A percentile compares a stretch with the other conserved stretches of the same genome.
Conservation (phyloP, 2,797 vertebrate genomes). For the Chlorospingus semifuscus region DNA sequence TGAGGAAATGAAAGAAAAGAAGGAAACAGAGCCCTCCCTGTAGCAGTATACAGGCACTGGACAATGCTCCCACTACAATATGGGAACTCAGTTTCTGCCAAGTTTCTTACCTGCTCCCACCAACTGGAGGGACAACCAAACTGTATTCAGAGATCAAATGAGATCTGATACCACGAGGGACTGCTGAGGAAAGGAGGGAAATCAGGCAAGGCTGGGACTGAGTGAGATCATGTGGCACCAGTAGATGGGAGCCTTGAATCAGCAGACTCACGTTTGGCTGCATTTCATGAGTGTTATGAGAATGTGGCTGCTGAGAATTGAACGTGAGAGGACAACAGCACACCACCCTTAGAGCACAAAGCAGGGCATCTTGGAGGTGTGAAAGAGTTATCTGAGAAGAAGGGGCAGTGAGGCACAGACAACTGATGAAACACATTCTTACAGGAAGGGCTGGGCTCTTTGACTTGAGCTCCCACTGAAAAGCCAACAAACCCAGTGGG, state of each 20-base stretch:
- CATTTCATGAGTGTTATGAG: rapidly evolving
- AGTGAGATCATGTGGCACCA: background rate
- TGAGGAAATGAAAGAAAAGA: background rate
- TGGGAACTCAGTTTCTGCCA: background rate
- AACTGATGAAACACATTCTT: background rate
- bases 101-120: background rate
- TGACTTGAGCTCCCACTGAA: background rate
- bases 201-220: background rate
- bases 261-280: background rate
- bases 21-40: background rate
- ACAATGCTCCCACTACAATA: background rate
- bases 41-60: background rate
- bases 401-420: background rate
- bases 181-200: background rate
- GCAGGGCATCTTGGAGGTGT: background rate
- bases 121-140: background rate
- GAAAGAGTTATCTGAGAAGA: background rate
- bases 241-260: background rate
- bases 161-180: rapidly evolving
- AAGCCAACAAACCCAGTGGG: background rate
- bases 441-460: background rate
- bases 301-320: background rate
- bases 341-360: background rate
- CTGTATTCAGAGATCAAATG: background rate
- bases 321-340: background rate